Evolutionary conservation across 2,888 invertebrate genomes (phyloP).

Genomic region (Eristalis arbustorum): DNA sequence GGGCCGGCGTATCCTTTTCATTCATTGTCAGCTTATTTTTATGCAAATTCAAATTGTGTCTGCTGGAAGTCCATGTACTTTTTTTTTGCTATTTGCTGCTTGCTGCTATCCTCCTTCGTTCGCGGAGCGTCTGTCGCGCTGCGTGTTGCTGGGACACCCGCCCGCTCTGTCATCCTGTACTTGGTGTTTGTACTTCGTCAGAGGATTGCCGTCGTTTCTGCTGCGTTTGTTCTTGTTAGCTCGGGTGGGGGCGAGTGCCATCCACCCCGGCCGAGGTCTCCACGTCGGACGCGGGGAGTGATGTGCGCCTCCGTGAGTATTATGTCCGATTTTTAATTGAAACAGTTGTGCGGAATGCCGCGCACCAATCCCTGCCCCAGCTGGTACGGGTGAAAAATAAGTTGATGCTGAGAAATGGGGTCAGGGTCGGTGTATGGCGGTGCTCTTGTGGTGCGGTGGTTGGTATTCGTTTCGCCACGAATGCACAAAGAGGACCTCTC

Average conservation of each 20-base stretch:
- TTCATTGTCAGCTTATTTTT: constrained; percentile 69
- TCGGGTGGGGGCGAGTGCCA: background rate
- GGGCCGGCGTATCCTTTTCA: constrained; percentile 62
- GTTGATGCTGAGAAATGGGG: constrained; percentile 39
- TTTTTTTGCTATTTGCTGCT: constrained; percentile 1
- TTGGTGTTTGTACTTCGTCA: background rate
- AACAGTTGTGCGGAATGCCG: constrained; percentile 36
- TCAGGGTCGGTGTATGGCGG: constrained; percentile 55
- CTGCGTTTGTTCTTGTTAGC: background rate
- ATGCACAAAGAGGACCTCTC: constrained; percentile 27
- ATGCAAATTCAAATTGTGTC: constrained; percentile 70
- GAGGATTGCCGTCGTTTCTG: constrained; percentile 3
- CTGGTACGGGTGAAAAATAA: background rate
- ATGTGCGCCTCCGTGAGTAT: constrained; percentile 49
- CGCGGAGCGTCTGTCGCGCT: background rate
- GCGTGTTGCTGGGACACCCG: background rate
- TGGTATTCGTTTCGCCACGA: constrained; percentile 56
- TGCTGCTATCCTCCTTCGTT: constrained; percentile 5
- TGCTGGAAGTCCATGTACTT: constrained; percentile 36
- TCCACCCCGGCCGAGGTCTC: background rate
- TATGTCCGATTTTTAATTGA: constrained; percentile 68
- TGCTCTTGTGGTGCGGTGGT: constrained; percentile 7
- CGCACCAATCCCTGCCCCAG: constrained; percentile 1
- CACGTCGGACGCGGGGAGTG: background rate
- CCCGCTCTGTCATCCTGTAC: background rate